These are phyloP conservation scores for Thalassoma bifasciatum DNA, from an alignment of 2,113 vertebrate genomes.

Conservation along the genomic window DNA sequence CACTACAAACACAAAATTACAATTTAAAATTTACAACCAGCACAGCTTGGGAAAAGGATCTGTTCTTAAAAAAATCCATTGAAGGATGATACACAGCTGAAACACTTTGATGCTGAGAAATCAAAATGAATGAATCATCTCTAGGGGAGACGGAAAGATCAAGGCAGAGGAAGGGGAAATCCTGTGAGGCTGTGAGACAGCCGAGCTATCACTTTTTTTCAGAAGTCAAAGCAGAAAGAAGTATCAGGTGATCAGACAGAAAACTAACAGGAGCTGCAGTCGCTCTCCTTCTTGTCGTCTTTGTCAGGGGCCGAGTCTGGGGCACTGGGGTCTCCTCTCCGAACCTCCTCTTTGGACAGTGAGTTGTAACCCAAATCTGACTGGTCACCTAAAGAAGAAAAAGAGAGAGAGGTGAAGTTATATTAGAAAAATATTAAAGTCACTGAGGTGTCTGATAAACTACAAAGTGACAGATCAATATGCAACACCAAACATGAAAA, in stretches of 20 bases:
- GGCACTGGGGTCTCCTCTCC: conserved; percentile 65
- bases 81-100: conserved; percentile 2
- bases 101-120: conserved; percentile 41
- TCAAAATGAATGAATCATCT: conserved; percentile 32
- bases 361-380: conserved; percentile 91
- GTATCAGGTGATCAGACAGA: conserved; percentile 19
- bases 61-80: conserved; percentile 2
- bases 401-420: not conserved
- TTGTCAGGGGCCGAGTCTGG: conserved; percentile 50
- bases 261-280: conserved; percentile 80
- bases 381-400: conserved; percentile 84
- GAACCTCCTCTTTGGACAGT: conserved; percentile 91
- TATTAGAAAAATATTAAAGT: not conserved
- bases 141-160: conserved; percentile 36
- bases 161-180: conserved; percentile 36
- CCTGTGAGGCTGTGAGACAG: conserved; percentile 5
- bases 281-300: conserved; percentile 78
- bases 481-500: not conserved
- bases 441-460: not conserved
- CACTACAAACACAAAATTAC: conserved; percentile 61
- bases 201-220: conserved; percentile 3
- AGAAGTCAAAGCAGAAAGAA: conserved; percentile 3
- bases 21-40: conserved; percentile 2
- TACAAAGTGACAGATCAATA: conserved; percentile 14
- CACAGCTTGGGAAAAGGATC: not conserved